A percentile compares a stretch with the other conserved stretches of the same genome.
Conservation (phyloP, 2,113 vertebrate species). For the Oxyura jamaicensis region DNA sequence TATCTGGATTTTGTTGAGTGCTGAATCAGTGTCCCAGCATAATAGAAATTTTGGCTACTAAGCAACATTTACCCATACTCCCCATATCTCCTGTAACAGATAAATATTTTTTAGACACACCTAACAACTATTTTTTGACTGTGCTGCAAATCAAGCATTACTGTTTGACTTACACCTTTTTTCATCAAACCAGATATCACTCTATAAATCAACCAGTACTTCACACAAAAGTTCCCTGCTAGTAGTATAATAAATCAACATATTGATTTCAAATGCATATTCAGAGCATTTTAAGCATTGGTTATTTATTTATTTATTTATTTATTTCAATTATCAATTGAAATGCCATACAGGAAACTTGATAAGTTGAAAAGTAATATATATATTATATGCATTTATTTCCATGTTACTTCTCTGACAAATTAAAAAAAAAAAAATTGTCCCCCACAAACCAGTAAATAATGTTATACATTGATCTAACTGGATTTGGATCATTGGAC, state of each 20-base stretch:
- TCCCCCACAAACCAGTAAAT: not conserved
- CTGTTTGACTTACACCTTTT: not conserved
- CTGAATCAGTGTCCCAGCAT: not conserved
- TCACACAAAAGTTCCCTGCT: not conserved
- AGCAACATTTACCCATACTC: not conserved
- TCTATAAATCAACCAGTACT: not conserved
- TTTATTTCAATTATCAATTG: not conserved
- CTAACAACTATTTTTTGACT: constrained; percentile 25
- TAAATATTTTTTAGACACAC: constrained; percentile 41
- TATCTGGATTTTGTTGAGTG: not conserved
- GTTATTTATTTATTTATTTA: not conserved
- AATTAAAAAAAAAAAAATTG: not conserved
- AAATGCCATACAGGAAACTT: not conserved
- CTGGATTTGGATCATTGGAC: not conserved
- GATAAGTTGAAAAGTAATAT: too few species aligned
- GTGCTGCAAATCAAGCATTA: not conserved
- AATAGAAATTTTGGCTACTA: constrained; percentile 22
- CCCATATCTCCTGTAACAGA: not conserved
- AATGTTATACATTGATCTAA: not conserved
- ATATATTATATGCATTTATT: too few species aligned
- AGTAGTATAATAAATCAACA: not conserved
- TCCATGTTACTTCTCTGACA: not conserved
- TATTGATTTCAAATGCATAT: not conserved
- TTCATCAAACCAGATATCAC: not conserved
- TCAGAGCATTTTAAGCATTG: not conserved